Base-by-base conservation (phyloP, 2,113 vertebrate species). In the Aix galericulata region DNA sequence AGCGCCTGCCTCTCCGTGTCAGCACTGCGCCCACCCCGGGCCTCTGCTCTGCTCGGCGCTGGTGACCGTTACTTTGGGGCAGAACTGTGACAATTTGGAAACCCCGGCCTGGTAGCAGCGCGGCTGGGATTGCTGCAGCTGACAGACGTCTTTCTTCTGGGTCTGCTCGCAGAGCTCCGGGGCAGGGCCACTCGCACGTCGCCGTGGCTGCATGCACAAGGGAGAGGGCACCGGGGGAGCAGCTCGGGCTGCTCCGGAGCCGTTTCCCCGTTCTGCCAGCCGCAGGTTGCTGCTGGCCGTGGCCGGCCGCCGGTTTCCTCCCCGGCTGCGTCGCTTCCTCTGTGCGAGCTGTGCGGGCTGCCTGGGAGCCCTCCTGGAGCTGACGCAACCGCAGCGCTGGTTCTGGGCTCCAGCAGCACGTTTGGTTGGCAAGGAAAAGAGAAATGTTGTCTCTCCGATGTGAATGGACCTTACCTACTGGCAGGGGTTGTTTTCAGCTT, bases 161-260 rank as follows among this genome's bases (percentile, higher is more conserved):
- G 31, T 12, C 22, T 16, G 0, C n/a, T 11, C 9, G 20, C 27
- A 9, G 36, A 23, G 1, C 1, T 8, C 48, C 1, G 2, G 1
- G 12, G 15, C 26, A 10, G n/a, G 34, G 44, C 75, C 25, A 1
- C 36, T 27, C 2, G 62, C 48, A 3, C 2, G 2, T 15, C 4
- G 1, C 11, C 4, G 3, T 22, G 3, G 1, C 60, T 27, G 27
- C 6, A 11, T 17, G 34, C 14, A 40, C 38, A 40, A 40, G 5
- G 6, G 38, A 25, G 2, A 6, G 50, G 8, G 27, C 5, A 5
- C 29, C 12, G 8, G 50, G 48, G 23, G 10, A 9, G 12, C 42
- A 8, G 44, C 46, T 52, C 44, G 20, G 53, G 40, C 36, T 31
- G 63, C 18, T 77, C 55, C 73, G 26, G 6, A 20, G 38, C 66